Evolutionary conservation across 2,888 invertebrate species (phyloP), one percentile per base, ranked within the genome.

Genomic region (Coenonympha arcania): DNA sequence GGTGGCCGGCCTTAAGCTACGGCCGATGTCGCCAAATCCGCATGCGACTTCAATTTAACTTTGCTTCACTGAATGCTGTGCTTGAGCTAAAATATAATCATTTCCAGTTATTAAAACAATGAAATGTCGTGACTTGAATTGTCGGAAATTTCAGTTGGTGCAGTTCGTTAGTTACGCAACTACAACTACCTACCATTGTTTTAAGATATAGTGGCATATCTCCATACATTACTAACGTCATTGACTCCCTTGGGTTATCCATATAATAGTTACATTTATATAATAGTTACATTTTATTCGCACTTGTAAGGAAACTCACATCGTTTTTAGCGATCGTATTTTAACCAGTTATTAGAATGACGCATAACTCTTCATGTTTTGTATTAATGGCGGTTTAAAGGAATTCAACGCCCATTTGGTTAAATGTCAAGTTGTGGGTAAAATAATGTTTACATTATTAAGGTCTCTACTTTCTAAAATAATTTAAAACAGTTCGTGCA

Each of bases 21-120:
- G 65, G 65, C 71, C 68, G 71, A 63, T 73, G 67, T 68, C 70
- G 65, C 74, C 69, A 76, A 81, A 81, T 80, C 81, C 79, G 75
- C 71, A 73, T 71, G 66, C 73, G 76, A 80, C 79, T 85, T 83
- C 82, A 79, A 85, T 84, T 84, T 85, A 84, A 85, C 80, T 85
- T 84, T 72, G 75, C 76, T 71, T 66, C 71, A 74, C 74, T 76
- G 73, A 74, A 78, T 76, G 75, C 79, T 73, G 76, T 76, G 71
- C 71, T 72, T 74, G 69, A 72, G 73, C 73, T 75, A 70, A 77
- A 76, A 75, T 76, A 52, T 58, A 54, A 56, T 51, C 51, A 57
- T 51, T 56, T 52, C 36, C 39, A 54, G 48, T 52, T 54, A 54
- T 58, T 58, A 58, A 54, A 52, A 56, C 50, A 56, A 47, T 55